These are phyloP conservation scores for Aethes cnicana DNA, from an alignment of 2,888 invertebrate genomes.

Conservation along the genomic window DNA sequence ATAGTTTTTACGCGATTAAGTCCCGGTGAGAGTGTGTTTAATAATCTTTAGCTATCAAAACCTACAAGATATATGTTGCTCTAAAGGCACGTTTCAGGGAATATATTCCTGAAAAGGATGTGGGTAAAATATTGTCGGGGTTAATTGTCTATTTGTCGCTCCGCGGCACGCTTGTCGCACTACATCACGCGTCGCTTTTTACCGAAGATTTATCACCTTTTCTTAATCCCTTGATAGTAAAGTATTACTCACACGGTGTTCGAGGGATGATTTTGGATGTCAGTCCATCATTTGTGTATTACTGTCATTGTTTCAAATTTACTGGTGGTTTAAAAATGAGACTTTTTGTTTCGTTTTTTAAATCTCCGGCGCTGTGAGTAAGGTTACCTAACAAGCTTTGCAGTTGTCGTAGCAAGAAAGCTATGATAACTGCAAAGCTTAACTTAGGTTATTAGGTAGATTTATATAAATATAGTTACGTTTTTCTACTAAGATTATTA, in stretches of 20 bases:
- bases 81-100: slow-evolving; percentile 20
- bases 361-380: too few relatives aligned
- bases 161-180: slow-evolving; percentile 56
- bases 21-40: too few relatives aligned
- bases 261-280: slow-evolving; percentile 11
- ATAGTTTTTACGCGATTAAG: too few relatives aligned
- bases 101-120: slow-evolving; percentile 33
- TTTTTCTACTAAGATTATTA: too few relatives aligned
- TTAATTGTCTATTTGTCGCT: slow-evolving; percentile 70
- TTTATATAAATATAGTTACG: too few relatives aligned
- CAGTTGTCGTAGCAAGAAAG: too few relatives aligned
- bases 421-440: too few relatives aligned
- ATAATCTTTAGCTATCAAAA: too few relatives aligned
- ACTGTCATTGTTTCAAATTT: slow-evolving; percentile 15
- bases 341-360: too few relatives aligned
- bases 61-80: background rate
- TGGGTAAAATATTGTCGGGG: slow-evolving; percentile 51
- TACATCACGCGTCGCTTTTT: slow-evolving; percentile 59
- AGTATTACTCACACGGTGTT: slow-evolving; percentile 43
- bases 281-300: slow-evolving; percentile 31
- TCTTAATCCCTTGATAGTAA: slow-evolving; percentile 55
- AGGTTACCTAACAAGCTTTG: too few relatives aligned
- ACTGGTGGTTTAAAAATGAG: background rate
- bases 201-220: slow-evolving; percentile 53
- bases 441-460: too few relatives aligned